phyloP scores from a whole-genome alignment of 1,140 invertebrate species.

The Hesperophylax magnus region DNA sequence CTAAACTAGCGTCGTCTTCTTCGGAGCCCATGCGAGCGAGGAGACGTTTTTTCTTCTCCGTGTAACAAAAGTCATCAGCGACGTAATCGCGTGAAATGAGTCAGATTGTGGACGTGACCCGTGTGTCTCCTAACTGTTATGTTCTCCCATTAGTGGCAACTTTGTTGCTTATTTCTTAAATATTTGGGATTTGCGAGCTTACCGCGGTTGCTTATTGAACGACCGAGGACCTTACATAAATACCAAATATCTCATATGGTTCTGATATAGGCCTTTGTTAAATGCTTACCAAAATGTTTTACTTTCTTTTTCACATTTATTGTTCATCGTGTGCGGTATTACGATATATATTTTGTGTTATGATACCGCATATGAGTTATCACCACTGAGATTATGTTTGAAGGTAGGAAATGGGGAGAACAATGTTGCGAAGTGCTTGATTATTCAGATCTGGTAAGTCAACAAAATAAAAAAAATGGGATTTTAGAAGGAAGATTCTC shows the following conservation, averaged over 20 bases:
- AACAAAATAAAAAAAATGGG: too few relatives aligned
- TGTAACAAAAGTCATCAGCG: conserved; percentile 55
- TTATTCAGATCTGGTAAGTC: too few relatives aligned
- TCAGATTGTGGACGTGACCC: conserved; percentile 52
- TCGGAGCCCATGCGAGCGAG: conserved; percentile 26
- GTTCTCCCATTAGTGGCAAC: conserved; percentile 47
- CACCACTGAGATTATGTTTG: too few relatives aligned
- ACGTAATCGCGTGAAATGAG: conserved; percentile 52
- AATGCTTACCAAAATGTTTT: background rate
- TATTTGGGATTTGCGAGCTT: conserved; percentile 43
- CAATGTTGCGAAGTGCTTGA: too few relatives aligned
- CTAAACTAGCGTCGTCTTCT: conserved; percentile 37
- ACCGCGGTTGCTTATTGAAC: conserved; percentile 14
- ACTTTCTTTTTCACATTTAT: too few relatives aligned
- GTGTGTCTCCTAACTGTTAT: conserved; percentile 52
- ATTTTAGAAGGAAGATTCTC: too few relatives aligned
- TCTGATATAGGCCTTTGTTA: background rate
- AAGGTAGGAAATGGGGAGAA: too few relatives aligned
- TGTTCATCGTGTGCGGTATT: too few relatives aligned
- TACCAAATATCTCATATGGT: conserved; percentile 9
- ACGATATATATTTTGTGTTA: too few relatives aligned
- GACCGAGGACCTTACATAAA: conserved; percentile 17
- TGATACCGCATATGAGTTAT: too few relatives aligned
- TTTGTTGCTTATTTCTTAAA: conserved; percentile 51
- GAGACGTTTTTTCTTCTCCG: conserved; percentile 42